Conservation (phyloP, 1,140 invertebrate species). For the Drosophila pachea region DNA sequence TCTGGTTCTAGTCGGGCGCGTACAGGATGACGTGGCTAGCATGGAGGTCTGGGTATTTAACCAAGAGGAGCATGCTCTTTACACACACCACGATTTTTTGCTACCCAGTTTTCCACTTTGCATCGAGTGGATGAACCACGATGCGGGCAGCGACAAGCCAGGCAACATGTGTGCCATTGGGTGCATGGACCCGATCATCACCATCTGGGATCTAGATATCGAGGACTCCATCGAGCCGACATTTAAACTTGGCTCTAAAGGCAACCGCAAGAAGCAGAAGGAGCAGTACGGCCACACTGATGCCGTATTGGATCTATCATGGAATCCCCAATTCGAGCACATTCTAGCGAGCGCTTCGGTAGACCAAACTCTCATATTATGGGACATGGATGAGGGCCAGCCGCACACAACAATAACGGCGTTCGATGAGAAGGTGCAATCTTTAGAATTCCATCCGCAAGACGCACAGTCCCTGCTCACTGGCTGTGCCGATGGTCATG, state of each 20-base stretch:
- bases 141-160: constrained; percentile 81
- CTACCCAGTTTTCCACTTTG: constrained; percentile 93
- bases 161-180: constrained; percentile 95
- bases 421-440: constrained; percentile 91
- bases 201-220: constrained; percentile 97
- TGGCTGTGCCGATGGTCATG: constrained; percentile 85
- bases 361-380: constrained; percentile 92
- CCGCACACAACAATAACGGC: constrained; percentile 86
- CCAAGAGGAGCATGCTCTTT: constrained; percentile 91
- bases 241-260: constrained; percentile 88
- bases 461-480: constrained; percentile 90
- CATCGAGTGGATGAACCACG: constrained; percentile 94
- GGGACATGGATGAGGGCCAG: constrained; percentile 92
- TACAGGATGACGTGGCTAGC: constrained; percentile 89
- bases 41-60: constrained; percentile 97
- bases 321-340: constrained; percentile 91
- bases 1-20: constrained; percentile 92
- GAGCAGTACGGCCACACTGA: constrained; percentile 89
- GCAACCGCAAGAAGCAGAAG: constrained; percentile 86
- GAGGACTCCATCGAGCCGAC: constrained; percentile 93
- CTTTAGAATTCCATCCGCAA: constrained; percentile 91
- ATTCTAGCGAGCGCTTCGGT: constrained; percentile 95
- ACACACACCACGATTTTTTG: constrained; percentile 95
- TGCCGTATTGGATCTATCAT: constrained; percentile 93
- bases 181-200: constrained; percentile 93